Percentiles rank a stretch among this genome's conserved stretches.
phyloP scores from a whole-genome alignment of 2,113 vertebrate genomes.

The Tinamus guttatus region DNA sequence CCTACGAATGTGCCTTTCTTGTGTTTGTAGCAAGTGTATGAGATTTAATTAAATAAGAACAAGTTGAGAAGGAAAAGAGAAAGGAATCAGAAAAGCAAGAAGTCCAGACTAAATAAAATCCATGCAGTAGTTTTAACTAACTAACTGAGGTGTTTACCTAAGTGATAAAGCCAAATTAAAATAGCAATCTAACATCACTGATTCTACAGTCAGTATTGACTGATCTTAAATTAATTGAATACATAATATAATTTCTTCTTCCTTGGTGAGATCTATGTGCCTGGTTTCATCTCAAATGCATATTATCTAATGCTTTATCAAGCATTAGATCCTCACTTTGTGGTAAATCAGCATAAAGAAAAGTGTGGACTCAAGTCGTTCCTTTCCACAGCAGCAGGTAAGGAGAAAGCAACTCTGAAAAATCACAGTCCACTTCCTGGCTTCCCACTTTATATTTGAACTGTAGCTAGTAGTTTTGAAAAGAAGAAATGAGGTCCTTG shows the following conservation, averaged over 20 bases:
- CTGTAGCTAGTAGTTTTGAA: background rate
- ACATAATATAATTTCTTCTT: background rate
- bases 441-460: background rate
- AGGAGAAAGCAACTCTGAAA: background rate
- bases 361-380: rapidly evolving
- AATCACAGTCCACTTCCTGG: background rate
- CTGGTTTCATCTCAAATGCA: background rate
- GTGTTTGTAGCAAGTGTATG: background rate
- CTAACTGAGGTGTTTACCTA: background rate
- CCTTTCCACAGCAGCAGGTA: background rate
- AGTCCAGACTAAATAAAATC: background rate
- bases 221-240: background rate
- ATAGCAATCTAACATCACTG: background rate
- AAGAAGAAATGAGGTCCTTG: background rate
- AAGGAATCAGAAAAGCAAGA: background rate
- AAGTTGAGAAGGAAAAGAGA: background rate
- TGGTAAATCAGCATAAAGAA: background rate
- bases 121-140: background rate
- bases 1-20: background rate
- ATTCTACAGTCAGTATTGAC: background rate
- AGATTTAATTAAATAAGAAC: background rate
- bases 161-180: background rate
- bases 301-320: background rate
- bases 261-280: background rate
- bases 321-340: background rate